Evolutionary conservation across 2,113 vertebrate genomes (phyloP), one percentile per base, ranked within the genome.

Genomic region (Camelus bactrianus): DNA sequence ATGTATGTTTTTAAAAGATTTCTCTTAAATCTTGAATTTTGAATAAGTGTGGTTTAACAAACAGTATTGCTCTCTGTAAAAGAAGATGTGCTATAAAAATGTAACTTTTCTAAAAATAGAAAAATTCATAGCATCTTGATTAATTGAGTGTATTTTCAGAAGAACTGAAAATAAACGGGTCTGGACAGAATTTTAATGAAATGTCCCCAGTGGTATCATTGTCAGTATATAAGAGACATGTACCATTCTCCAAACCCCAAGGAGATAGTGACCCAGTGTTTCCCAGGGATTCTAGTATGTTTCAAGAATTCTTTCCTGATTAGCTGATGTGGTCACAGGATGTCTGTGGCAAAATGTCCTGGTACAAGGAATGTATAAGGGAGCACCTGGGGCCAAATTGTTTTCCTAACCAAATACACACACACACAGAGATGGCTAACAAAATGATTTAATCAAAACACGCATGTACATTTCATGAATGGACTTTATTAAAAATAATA

Each of bases 401-500:
- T 83, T 91, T 88, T 82, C n/a, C 28, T 75, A 89, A 52, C 14
- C 42, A 69, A 19, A 83, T 11, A 82, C 28, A 46, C 19, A 86
- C 50, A 52, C 11, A 69, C 48, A 24, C 60, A 56, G 38, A 75
- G 15, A 46, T 2, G 8, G 28, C 38, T n/a, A 67, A 50, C 38
- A 52, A 83, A 42, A 80, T 11, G 56, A 56, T n/a, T 62, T 56
- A 52, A 60, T 87, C 26, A 46, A 94, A 75, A 28, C 16, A 26
- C 6, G 38, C 26, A 64, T 54, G 46, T 76, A 70, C 22, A 83
- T 77, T 64, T 79, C 64, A 88, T 65, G 30, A 72, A 79, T 24
- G 19, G 28, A 35, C 19, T 79, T 96, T 77, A 91, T 52, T 73
- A 56, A 88, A 67, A 91, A 92, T 6, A 89, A 85, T 80, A 67